Conservation (phyloP, 2,888 invertebrate species). For the Oxytorus armatus region DNA sequence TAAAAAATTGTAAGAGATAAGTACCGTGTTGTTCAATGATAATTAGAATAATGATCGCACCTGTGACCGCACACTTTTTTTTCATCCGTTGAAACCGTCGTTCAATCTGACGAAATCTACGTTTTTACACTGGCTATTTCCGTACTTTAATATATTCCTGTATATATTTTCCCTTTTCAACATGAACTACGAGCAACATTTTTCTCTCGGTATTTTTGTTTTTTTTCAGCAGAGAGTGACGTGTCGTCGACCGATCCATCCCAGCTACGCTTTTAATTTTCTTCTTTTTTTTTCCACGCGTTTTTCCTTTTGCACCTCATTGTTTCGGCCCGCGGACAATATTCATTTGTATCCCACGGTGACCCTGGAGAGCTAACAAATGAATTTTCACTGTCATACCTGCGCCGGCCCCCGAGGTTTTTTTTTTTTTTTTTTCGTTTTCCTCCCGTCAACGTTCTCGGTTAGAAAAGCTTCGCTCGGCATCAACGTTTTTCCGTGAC, state of each 20-base stretch:
- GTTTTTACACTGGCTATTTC: no score
- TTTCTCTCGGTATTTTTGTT: background rate
- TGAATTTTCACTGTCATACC: constrained; percentile 22
- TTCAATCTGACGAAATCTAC: no score
- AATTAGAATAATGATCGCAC: no score
- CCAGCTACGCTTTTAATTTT: constrained; percentile 8
- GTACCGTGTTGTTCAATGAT: no score
- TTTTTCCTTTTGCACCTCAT: constrained; percentile 17
- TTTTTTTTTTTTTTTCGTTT: constrained; percentile 1
- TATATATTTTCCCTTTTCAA: no score
- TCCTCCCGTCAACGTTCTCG: background rate
- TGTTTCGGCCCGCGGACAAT: constrained; percentile 17
- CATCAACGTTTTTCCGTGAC: background rate
- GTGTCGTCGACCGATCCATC: background rate
- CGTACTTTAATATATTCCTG: no score
- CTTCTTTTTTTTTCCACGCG: background rate
- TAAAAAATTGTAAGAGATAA: no score
- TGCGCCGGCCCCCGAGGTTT: background rate
- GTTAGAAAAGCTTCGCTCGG: background rate
- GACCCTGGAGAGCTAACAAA: constrained; percentile 4
- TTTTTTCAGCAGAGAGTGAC: background rate
- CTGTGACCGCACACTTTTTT: no score
- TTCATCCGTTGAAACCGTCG: no score
- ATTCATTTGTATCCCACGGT: constrained; percentile 23
- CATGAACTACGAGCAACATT: no score